Evolutionary conservation across 2,113 vertebrate species (phyloP), one percentile per base, ranked within the genome.

Genomic region (Cairina moschata): DNA sequence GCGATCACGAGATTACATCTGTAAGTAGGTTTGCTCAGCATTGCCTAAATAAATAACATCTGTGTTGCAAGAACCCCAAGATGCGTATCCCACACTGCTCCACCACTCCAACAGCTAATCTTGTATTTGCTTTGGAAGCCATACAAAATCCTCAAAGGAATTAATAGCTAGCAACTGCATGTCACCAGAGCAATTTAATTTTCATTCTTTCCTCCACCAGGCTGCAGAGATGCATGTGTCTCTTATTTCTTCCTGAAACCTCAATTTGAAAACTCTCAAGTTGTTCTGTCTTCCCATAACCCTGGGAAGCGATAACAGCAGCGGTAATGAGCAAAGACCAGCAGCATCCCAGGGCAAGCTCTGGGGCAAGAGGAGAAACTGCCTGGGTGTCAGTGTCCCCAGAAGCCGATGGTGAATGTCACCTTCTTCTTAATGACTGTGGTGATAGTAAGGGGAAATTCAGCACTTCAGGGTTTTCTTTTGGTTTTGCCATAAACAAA

Each of bases 111-210:
- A 55, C 86, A 88, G 68, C 78, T 95, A 69, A 76, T 87, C 90
- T 80, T 71, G 32, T 65, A 95, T 96, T 96, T 96, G 82, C 85
- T 56, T 94, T 95, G 91, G 90, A 95, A 95, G 83, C 67, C 71
- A 91, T 67, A 83, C 91, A 80, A 90, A 81, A 88, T 88, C 59
- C 93, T 95, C 90, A 50, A 71, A 91, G 82, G 94, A 94, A 95
- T 95, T 90, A 93, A 88, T 40, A 91, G 83, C 76, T 79, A 65
- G 76, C 79, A 95, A 93, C 83, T 93, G 72, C 71, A 83, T 77
- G 84, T 95, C 78, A 91, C 85, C 75, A 71, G 25, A 94, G 81
- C 50, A 38, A 81, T 94, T 96, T 90, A 74, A 83, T 95, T 96
- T 88, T 96, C 65, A 60, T 94, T 95, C 86, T 85, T 68, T 81